These are phyloP conservation scores for Corythaixoides concolor DNA, from an alignment of 2,113 vertebrate genomes.

Conservation along the genomic window DNA sequence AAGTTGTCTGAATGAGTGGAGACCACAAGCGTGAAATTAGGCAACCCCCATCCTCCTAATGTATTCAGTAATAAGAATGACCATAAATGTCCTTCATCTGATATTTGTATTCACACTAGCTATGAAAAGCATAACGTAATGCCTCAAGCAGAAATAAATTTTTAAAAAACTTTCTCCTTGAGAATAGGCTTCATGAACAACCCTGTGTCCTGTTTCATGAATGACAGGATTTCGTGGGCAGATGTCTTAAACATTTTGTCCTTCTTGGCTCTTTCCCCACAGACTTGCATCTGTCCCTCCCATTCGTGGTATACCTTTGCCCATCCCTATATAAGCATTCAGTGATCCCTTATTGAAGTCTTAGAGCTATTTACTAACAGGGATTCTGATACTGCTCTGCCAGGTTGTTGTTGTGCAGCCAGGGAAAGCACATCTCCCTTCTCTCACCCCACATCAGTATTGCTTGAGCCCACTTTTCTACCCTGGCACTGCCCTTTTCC, in stretches of 20 bases:
- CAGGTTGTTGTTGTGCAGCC: not conserved
- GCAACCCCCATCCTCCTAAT: not conserved
- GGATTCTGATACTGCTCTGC: not conserved
- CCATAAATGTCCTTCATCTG: slow-evolving; percentile 31
- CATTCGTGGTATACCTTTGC: not conserved
- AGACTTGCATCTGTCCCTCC: not conserved
- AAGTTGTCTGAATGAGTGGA: not conserved
- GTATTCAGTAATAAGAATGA: not conserved
- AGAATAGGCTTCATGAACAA: not conserved
- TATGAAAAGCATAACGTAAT: not conserved
- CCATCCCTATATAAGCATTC: not conserved
- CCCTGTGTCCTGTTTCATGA: not conserved
- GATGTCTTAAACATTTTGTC: not conserved
- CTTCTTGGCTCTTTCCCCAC: not conserved
- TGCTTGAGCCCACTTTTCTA: not conserved
- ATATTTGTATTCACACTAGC: slow-evolving; percentile 26
- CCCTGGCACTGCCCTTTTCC: not conserved
- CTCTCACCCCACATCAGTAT: not conserved
- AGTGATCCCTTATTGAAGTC: not conserved
- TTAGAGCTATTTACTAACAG: not conserved
- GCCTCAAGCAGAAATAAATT: not conserved
- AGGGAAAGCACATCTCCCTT: not conserved
- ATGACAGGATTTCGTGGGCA: not conserved
- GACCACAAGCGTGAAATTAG: not conserved
- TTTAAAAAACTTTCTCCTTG: not conserved